Evolutionary conservation across 1,140 invertebrate genomes (phyloP), one percentile per base, ranked within the genome.

Genomic region (Odontomachus brunneus): DNA sequence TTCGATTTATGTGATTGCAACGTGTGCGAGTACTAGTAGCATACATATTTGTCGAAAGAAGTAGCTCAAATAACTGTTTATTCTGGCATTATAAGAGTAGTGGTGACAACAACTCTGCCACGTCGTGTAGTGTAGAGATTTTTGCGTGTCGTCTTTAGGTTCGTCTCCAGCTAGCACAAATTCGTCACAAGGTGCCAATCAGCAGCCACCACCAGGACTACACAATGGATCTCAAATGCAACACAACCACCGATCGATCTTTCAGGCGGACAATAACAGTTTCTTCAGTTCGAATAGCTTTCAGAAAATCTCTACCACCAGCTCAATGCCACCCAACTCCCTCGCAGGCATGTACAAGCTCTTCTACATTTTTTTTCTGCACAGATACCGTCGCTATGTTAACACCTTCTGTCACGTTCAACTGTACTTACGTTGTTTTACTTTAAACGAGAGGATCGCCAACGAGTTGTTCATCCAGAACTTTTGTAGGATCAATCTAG

Each of bases 211-310:
- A 83, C 92, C 92, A 65, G 92, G 92, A 84, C 84, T 92, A 82
- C 90, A 89, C 86, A 93, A 92, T 69, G 91, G 92, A 80, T 88
- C 89, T 75, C 93, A 94, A 88, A 89, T 91, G 83, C 93, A 92
- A 84, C 89, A 94, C 63, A 94, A 92, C 87, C 93, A 94, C 86
- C 91, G 93, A 80, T 94, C 94, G 53, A 93, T 95, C 86, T 94
- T 95, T 91, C 94, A 95, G 89, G 91, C 93, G 66, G 95, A 95
- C 90, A 95, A 95, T 91, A 95, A 95, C 88, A 95, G 94, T 89
- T 95, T 95, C 91, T 95, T 95, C 90, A 95, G 94, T 86, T 94
- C 94, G 22, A 94, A 95, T 80, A 94, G 90, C 83, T 95, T 95
- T 88, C 94, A 94, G 82, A 95, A 95, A 93, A 92, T 94, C 83